These are phyloP conservation scores for Caenorhabditis tropicalis DNA, from an alignment of 1,140 invertebrate genomes.

Conservation along the genomic window DNA sequence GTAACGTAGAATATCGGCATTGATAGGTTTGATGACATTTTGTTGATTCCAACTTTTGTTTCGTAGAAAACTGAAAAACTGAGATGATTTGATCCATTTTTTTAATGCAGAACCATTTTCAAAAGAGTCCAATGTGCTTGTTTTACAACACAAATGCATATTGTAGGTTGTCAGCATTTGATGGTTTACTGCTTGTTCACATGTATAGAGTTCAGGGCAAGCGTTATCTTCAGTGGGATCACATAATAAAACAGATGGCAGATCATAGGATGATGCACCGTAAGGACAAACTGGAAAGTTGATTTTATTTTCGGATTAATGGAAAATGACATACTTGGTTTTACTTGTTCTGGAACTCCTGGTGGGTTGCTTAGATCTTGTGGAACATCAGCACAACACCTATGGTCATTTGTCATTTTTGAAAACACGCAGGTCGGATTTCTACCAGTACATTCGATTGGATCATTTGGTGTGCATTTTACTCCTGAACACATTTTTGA, in stretches of 20 bases:
- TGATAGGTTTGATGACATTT: conserved; percentile 57
- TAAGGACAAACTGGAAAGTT: conserved; percentile 56
- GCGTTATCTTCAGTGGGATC: conserved; percentile 57
- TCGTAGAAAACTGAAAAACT: conserved; percentile 56
- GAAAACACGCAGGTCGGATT: conserved; percentile 59
- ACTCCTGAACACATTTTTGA: conserved; percentile 33
- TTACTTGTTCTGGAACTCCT: conserved; percentile 59
- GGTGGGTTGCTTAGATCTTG: conserved; percentile 59
- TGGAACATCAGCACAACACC: conserved; percentile 57
- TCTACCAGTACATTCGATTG: conserved; percentile 58
- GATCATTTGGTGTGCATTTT: conserved; percentile 55
- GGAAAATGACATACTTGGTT: conserved; percentile 54
- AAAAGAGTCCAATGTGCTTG: conserved; percentile 57
- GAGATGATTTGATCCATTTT: background rate
- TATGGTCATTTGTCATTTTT: conserved; percentile 54
- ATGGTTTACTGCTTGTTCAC: conserved; percentile 58
- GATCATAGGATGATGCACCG: conserved; percentile 58
- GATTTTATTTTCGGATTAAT: background rate
- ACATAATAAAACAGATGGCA: conserved; percentile 58
- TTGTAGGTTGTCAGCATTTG: conserved; percentile 60
- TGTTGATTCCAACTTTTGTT: conserved; percentile 61
- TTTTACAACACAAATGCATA: conserved; percentile 60
- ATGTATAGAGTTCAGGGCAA: conserved; percentile 55
- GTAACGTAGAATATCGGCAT: conserved; percentile 62
- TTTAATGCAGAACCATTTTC: conserved; percentile 49